These are phyloP conservation scores for Drosophila macrospina DNA, from an alignment of 2,888 invertebrate genomes.

Conservation along the genomic window DNA sequence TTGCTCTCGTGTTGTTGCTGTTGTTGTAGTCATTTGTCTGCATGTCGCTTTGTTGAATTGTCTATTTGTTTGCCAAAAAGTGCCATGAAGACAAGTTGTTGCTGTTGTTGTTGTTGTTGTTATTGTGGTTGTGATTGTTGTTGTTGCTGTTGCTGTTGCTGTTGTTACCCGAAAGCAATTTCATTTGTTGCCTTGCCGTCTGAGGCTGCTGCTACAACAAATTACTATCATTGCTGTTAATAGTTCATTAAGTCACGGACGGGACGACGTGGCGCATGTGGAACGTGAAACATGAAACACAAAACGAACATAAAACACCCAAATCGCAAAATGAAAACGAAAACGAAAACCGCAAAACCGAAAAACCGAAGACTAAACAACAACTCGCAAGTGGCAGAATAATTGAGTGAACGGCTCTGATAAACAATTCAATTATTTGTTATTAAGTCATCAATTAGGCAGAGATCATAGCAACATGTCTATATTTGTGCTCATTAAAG, in stretches of 20 bases:
- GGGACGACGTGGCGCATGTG: constrained; percentile 63
- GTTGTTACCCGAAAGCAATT: constrained; percentile 67
- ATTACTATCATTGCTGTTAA: constrained; percentile 81
- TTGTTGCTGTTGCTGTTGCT: constrained; percentile 15
- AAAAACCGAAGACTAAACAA: too few relatives aligned
- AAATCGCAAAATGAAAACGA: constrained; percentile 10
- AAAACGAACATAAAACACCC: constrained; percentile 57
- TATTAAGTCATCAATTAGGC: constrained; percentile 78
- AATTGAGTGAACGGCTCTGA: constrained; percentile 78
- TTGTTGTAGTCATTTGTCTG: constrained; percentile 76
- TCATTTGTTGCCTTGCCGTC: constrained; percentile 62
- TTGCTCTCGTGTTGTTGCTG: constrained; percentile 36
- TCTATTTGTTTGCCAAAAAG: constrained; percentile 81
- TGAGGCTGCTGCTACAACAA: constrained; percentile 64
- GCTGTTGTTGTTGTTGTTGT: constrained; percentile 42
- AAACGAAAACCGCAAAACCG: too few relatives aligned
- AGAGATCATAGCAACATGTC: constrained; percentile 26
- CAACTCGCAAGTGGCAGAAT: constrained; percentile 75
- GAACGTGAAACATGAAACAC: constrained; percentile 69
- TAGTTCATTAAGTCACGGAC: constrained; percentile 81
- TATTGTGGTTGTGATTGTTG: constrained; percentile 27
- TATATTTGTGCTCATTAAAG: constrained; percentile 11
- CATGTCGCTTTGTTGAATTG: constrained; percentile 79
- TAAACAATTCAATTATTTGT: constrained; percentile 77
- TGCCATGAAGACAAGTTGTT: constrained; percentile 79